phyloP scores from a whole-genome alignment of 1,140 invertebrate genomes.

The Calliopsis andreniformis region DNA sequence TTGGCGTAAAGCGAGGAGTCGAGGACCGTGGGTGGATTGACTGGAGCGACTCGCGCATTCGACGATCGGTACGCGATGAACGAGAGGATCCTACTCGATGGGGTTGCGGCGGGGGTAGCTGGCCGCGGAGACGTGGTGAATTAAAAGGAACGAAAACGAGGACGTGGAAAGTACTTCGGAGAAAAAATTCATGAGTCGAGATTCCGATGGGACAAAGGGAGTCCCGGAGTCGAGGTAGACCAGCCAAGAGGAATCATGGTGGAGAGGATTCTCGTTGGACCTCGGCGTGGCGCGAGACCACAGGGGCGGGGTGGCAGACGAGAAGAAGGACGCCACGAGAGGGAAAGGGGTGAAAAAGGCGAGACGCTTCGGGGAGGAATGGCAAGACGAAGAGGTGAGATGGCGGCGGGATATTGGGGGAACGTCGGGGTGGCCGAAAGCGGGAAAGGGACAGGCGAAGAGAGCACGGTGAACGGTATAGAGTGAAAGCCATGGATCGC shows the following conservation, averaged over 20 bases:
- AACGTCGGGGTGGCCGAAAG: not conserved
- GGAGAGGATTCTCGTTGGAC: slow-evolving; percentile 46
- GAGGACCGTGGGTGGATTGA: slow-evolving; percentile 13
- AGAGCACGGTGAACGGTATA: slow-evolving; percentile 40
- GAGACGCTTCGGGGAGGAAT: not conserved
- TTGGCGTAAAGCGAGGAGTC: not conserved
- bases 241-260: slow-evolving; percentile 37
- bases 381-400: slow-evolving; percentile 21
- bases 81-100: too few relatives aligned
- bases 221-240: slow-evolving; percentile 11
- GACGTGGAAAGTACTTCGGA: slow-evolving; percentile 24
- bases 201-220: slow-evolving; percentile 45
- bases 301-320: not conserved
- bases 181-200: slow-evolving; percentile 51
- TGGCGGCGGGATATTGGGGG: not conserved
- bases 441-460: slow-evolving; percentile 37
- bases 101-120: too few relatives aligned
- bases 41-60: not conserved
- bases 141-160: slow-evolving; percentile 35
- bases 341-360: slow-evolving; percentile 30
- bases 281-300: slow-evolving; percentile 28
- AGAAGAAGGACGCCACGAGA: not conserved
- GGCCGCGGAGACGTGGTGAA: not conserved
- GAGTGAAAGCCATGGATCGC: slow-evolving; percentile 58
- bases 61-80: not conserved